Evolutionary conservation across 2,888 invertebrate species (phyloP).

Genomic region (Folsomia candida): DNA sequence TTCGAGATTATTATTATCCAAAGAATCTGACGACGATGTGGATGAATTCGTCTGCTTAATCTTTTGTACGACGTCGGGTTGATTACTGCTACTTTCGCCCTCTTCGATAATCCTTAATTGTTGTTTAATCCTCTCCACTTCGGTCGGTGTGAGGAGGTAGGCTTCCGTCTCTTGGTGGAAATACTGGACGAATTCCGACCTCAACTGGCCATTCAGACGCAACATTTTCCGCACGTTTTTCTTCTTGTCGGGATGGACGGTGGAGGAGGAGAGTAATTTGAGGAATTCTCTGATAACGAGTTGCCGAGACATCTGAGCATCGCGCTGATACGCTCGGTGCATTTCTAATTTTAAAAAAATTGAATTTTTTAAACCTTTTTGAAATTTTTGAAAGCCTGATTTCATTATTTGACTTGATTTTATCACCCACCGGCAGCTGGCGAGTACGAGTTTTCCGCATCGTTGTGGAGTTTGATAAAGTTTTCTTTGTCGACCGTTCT

Average conservation of each 20-base stretch:
- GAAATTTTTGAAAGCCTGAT: no score
- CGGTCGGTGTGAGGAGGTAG: background rate
- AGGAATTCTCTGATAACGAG: conserved; percentile 30
- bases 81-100: background rate
- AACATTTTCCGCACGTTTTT: conserved; percentile 30
- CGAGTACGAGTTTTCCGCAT: conserved; percentile 12
- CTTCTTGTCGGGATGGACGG: conserved; percentile 14
- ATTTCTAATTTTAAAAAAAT: no score
- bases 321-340: conserved; percentile 23
- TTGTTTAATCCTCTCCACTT: background rate
- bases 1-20: no score
- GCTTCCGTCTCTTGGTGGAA: background rate
- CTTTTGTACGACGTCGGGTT: background rate
- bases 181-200: conserved; percentile 20
- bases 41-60: background rate
- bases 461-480: background rate
- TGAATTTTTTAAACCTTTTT: no score
- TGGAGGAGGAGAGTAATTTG: conserved; percentile 11
- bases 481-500: conserved; percentile 20
- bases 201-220: conserved; percentile 20
- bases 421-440: no score
- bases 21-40: no score
- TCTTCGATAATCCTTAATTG: background rate
- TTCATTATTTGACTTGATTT: no score
- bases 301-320: conserved; percentile 33